Evolutionary conservation across 2,113 vertebrate genomes (phyloP), one percentile per base, ranked within the genome.

Genomic region (Prochilodus magdalenae): DNA sequence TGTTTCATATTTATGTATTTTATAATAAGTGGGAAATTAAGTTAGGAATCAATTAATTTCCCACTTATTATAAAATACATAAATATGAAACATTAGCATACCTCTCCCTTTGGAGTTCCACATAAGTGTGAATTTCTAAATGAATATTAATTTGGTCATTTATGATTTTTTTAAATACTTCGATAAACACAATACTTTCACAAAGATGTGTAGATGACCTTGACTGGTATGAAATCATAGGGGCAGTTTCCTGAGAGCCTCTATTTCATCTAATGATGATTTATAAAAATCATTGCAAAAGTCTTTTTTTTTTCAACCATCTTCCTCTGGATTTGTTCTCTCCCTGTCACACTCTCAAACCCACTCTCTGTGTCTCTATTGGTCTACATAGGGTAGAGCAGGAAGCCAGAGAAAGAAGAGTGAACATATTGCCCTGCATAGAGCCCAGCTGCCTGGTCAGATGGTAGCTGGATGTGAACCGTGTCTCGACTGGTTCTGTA

Each of bases 361-460:
- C 13, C 67, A n/a, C n/a, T 44, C 13, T 10, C 14, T 71, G 7
- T 29, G 29, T 67, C 20, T 67, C 72, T 47, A 29, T 12, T 62
- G 30, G 33, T 81, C 33, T 87, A 87, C 83, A 87, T 83, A 22
- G 83, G 86, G 57, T 87, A 87, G 16, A 87, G 83, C 30, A 87
- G 72, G 72, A 87, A 85, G 55, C 86, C 86, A 30, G 83, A 87
- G 70, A 87, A 99, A 40, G 96, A 98, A 0, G 97, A 97, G 81
- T 99, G 98, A 85, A 99, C 96, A 0, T 99, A 99, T 78, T 98
- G 96, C 85, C 97, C 96, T 0, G 98, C 97, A 53, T 99, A 99
- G 83, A 99, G 96, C 93, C 98, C 98, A 1, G 97, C 94, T 0
- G 97, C 97, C 92, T 99, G 97, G 85, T 99, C 97, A 0, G 98